Evolutionary conservation across 2,113 vertebrate genomes (phyloP).

Genomic region (Herpailurus yagouaroundi): DNA sequence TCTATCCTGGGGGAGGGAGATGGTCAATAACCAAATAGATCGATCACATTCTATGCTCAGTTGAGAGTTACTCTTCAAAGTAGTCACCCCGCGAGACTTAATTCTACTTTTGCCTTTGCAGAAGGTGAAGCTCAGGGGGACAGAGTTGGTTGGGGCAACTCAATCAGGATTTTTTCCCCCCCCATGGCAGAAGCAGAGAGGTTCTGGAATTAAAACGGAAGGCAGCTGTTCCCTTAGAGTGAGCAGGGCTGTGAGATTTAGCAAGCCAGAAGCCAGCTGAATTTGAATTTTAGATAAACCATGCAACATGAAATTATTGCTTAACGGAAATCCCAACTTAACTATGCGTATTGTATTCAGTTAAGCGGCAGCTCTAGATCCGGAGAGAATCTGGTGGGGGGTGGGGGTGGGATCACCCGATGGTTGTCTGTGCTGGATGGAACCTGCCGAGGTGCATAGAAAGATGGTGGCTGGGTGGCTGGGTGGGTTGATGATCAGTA

Average conservation of each 20-base stretch:
- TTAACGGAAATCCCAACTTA: not conserved
- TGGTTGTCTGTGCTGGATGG: not conserved
- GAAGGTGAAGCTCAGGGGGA: not conserved
- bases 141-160: too few species aligned
- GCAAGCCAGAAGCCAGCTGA: not conserved
- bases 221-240: not conserved
- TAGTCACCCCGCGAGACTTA: not conserved
- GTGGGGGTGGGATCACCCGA: too few species aligned
- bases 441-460: not conserved
- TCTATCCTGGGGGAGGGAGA: not conserved
- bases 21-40: not conserved
- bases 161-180: not conserved
- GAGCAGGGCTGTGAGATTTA: not conserved
- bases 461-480: not conserved
- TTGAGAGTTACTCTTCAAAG: not conserved
- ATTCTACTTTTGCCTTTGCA: not conserved
- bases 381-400: not conserved
- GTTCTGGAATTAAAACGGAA: not conserved
- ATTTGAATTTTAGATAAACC: not conserved
- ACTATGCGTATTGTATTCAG: not conserved
- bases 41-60: not conserved
- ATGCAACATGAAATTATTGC: not conserved
- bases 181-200: not conserved
- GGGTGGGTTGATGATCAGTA: not conserved
- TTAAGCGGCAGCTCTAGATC: not conserved